phyloP scores from a whole-genome alignment of 2,113 vertebrate genomes.

The Zosterops lateralis region DNA sequence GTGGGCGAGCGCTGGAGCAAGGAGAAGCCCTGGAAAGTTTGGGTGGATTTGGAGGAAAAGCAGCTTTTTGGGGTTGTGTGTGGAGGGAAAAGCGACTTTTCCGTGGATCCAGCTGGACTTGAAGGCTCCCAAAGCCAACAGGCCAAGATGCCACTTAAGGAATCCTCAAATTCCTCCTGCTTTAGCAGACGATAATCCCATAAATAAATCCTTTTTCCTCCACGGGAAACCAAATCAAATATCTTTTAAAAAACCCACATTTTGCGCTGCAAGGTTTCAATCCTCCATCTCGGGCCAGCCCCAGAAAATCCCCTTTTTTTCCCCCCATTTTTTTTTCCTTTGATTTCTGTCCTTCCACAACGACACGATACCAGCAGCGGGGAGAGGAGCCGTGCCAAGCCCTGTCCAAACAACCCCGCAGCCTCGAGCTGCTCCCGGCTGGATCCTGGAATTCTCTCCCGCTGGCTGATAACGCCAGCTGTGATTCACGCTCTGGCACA shows the following conservation, averaged over 20 bases:
- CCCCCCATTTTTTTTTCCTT: not conserved
- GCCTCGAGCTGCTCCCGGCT: not conserved
- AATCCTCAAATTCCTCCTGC: not conserved
- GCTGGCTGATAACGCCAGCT: not conserved
- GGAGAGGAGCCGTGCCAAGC: conserved; percentile 23
- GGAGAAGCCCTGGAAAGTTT: conserved; percentile 23
- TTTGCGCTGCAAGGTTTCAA: not conserved
- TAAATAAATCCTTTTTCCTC: not conserved
- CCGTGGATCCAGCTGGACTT: not conserved
- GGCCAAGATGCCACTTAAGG: not conserved
- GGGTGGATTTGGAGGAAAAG: not conserved
- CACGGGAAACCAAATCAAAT: not conserved
- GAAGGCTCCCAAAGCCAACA: not conserved
- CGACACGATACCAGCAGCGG: not conserved
- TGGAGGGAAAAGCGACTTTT: not conserved
- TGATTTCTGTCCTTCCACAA: not conserved
- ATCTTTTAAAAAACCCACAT: not conserved
- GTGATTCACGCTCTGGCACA: conserved; percentile 55
- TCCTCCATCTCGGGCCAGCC: accelerated
- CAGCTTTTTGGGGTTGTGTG: not conserved
- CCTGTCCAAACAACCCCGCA: not conserved
- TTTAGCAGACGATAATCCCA: not conserved
- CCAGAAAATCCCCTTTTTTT: not conserved
- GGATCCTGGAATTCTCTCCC: conserved; percentile 25
- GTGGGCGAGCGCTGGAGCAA: not conserved